Conservation (phyloP, 2,113 vertebrate species). For the Ciconia boyciana region DNA sequence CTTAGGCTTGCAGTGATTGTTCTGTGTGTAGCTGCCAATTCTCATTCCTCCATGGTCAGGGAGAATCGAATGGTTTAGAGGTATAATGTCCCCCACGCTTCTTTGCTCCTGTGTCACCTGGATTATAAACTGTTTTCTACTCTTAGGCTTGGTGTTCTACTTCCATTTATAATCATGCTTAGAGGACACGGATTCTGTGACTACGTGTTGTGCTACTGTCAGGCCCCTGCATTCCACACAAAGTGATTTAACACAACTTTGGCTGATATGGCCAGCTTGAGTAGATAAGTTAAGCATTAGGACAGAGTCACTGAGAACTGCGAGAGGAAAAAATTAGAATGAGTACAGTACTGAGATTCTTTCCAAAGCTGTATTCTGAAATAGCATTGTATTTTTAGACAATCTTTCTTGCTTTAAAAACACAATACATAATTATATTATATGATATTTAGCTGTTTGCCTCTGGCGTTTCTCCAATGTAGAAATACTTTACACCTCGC, state of each 20-base stretch:
- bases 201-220: not conserved
- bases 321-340: not conserved
- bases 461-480: not conserved
- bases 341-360: slow-evolving; percentile 31
- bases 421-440: not conserved
- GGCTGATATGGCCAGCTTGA: not conserved
- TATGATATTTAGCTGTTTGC: not conserved
- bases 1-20: not conserved
- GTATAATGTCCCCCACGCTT: not conserved
- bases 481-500: not conserved
- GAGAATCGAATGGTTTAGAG: rapidly evolving
- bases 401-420: slow-evolving; percentile 36
- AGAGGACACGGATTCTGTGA: not conserved
- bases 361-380: slow-evolving; percentile 51
- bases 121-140: not conserved
- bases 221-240: slow-evolving; percentile 21
- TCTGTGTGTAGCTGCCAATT: not conserved
- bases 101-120: not conserved
- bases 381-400: slow-evolving; percentile 43
- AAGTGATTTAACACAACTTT: slow-evolving; percentile 48
- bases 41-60: not conserved
- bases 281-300: slow-evolving; percentile 43
- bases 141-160: not conserved
- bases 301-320: not conserved
- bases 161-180: not conserved